These are phyloP conservation scores for Tragelaphus eurycerus DNA, from an alignment of 2,797 vertebrate species.

Conservation along the genomic window DNA sequence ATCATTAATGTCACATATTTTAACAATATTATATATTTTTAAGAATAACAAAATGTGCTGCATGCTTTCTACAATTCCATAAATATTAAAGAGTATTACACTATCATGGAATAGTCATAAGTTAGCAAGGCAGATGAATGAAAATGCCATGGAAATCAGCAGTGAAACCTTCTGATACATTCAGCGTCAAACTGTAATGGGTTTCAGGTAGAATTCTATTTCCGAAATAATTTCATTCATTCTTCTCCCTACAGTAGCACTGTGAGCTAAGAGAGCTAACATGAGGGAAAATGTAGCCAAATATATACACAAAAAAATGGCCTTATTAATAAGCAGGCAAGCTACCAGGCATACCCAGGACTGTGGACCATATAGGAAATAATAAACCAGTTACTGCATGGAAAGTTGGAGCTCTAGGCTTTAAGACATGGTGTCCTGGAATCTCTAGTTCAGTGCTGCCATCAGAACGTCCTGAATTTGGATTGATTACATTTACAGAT, in stretches of 20 bases:
- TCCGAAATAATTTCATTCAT: background rate
- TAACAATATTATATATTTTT: background rate
- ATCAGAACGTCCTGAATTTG: background rate
- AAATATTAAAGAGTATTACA: background rate
- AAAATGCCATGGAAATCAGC: background rate
- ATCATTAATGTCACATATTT: background rate
- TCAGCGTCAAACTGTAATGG: background rate
- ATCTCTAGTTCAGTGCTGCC: background rate
- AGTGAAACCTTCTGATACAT: background rate
- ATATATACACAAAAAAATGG: background rate
- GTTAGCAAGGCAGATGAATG: background rate
- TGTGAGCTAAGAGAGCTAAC: background rate
- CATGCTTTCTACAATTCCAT: background rate
- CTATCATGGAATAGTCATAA: background rate
- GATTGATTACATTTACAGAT: background rate
- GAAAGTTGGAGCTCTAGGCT: background rate
- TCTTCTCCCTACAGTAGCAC: background rate
- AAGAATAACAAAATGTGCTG: background rate
- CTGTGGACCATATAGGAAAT: background rate
- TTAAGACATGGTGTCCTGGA: background rate
- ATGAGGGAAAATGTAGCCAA: background rate
- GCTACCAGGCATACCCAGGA: background rate
- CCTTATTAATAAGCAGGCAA: background rate
- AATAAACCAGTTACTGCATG: background rate
- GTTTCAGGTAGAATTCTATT: background rate